Evolutionary conservation across 2,113 vertebrate genomes (phyloP).

Genomic region (Ceratotherium simum): DNA sequence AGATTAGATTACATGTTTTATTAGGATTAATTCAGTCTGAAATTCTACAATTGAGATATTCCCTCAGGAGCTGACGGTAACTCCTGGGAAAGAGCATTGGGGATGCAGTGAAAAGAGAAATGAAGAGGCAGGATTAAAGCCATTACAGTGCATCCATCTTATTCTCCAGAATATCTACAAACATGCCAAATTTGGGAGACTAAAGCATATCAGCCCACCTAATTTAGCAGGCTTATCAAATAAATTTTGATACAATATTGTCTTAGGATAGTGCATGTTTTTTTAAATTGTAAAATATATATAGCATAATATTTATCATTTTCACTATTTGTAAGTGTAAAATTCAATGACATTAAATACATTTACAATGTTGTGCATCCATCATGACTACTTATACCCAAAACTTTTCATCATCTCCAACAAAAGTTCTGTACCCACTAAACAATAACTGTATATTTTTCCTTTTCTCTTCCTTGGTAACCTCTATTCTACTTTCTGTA

Average conservation of each 20-base stretch:
- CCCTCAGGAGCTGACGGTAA: not conserved
- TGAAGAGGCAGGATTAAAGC: not conserved
- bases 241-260: slow-evolving; percentile 25
- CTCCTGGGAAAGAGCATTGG: not conserved
- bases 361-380: not conserved
- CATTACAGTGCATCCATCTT: not conserved
- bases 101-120: not conserved
- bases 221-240: not conserved
- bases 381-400: not conserved
- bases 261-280: not conserved
- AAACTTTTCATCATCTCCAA: not conserved
- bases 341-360: not conserved
- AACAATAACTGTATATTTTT: not conserved
- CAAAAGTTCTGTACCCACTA: not conserved
- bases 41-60: not conserved
- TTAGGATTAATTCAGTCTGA: not conserved
- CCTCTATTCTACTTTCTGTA: not conserved
- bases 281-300: not conserved
- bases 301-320: not conserved
- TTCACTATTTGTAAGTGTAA: not conserved
- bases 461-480: not conserved
- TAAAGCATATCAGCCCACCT: not conserved
- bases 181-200: not conserved
- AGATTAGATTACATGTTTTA: not conserved
- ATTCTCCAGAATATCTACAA: not conserved